Base-by-base conservation (phyloP, 2,797 vertebrate species). In the Scolopax rusticola region DNA sequence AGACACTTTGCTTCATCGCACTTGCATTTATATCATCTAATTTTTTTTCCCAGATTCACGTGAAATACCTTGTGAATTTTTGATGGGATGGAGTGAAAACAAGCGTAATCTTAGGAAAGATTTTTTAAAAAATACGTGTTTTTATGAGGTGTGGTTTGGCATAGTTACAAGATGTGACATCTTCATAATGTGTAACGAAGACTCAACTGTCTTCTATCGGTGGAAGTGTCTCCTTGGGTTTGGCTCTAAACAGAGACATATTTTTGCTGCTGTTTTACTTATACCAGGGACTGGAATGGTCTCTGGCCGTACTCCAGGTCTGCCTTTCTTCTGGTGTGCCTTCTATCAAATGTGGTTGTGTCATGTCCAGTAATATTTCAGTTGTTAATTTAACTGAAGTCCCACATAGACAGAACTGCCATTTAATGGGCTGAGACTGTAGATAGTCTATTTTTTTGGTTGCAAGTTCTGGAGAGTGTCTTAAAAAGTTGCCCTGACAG, bases 121-220 rank as follows among this genome's bases (percentile, higher is more conserved):
- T 48, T 60, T 30, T 30, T 40, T 3, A n/a, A 53, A 47, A 45
- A 2, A 5, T 3, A 3, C 1, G 0, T 60, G 6, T 51, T 71
- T 73, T 41, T 84, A 41, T 63, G 40, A 77, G 59, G 3, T 32
- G 17, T 2, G 3, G 6, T 0, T 61, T 75, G 40, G 27, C 8
- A 11, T 51, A 21, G 8, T 15, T 33, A 13, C 8, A 40, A 68
- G 32, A 19, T 15, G 2, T 17, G 50, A 3, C 3, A 2, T 6
- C 28, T 59, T 53, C 8, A 12, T 53, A 18, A 19, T 7, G 2
- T 28, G 36, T 24, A 15, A 51, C 32, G 51, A 73, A 13, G 19
- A 19, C 5, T 60, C 50, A 19, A 14, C 10, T 38, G 6, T 57
- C 27, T 69, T 7, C 24, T 41, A 2, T 12, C 71, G 81, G 48